Evolutionary conservation across 1,140 invertebrate genomes (phyloP), one percentile per base, ranked within the genome.

Genomic region (Himalopsyche phryganea): DNA sequence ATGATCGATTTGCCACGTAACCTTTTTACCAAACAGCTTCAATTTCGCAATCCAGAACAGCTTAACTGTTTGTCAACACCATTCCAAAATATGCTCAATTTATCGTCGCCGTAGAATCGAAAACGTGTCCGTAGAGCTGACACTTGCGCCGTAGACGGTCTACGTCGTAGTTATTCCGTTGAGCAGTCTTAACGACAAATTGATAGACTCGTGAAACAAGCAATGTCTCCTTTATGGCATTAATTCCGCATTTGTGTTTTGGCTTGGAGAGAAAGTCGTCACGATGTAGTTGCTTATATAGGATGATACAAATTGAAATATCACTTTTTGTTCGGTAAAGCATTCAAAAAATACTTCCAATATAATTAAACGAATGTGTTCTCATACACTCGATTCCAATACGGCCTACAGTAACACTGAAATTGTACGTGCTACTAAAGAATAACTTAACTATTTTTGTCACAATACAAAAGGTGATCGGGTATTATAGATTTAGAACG

Each of bases 131-230:
- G 5, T 13, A 11, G 5, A 11, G 11, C 11, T 40, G n/a, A 5
- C 38, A 13, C 11, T 40, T 15, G 11, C 4, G 38, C 15, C 5
- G 38, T 40, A 40, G 3, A 13, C 38, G 4, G 38, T n/a, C 23
- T 40, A 5, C 38, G 11, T 5, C 15, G 11, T 40, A 40, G 38
- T 40, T 40, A 40, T 18, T 56, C 50, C 56, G 52, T 48, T 38
- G 23, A 55, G 48, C 40, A 11, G 47, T 46, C 44, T 47, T 61
- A 57, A 61, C 60, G 60, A 61, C 54, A 53, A 57, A 61, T 58
- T 57, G 54, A 61, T 61, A 61, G 60, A 61, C 53, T 61, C 55
- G 38, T 48, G 60, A 58, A 61, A 61, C 60, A 61, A 53, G 54
- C 50, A 47, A 44, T 41, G 54, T 61, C 60, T 58, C 50, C 46